Conservation (phyloP, 2,113 vertebrate species). For the Callipepla californica region DNA sequence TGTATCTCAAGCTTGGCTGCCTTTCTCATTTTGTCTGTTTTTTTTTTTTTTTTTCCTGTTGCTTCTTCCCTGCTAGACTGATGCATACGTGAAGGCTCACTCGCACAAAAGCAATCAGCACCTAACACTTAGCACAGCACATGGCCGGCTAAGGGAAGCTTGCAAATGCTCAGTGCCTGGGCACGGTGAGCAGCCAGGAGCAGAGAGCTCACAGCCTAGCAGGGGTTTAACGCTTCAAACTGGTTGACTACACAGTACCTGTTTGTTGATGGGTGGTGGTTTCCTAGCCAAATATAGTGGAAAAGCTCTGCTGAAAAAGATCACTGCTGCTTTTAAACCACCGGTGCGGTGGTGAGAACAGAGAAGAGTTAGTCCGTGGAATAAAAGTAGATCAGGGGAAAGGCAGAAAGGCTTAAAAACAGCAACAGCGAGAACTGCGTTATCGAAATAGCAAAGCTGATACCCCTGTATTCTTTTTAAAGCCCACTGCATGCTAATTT, state of each 20-base stretch:
- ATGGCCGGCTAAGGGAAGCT: not conserved
- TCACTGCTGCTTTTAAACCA: not conserved
- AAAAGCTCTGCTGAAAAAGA: conserved; percentile 6
- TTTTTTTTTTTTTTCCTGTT: conserved; percentile 38
- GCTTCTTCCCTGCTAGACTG: conserved; percentile 32
- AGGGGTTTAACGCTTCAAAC: not conserved
- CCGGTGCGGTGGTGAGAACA: not conserved
- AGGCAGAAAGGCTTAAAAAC: not conserved
- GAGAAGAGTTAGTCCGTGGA: not conserved
- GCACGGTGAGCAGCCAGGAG: conserved; percentile 7
- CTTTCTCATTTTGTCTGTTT: conserved; percentile 62
- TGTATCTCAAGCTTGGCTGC: conserved; percentile 68
- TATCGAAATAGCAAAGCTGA: not conserved
- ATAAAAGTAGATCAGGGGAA: not conserved
- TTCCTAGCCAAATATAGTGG: not conserved
- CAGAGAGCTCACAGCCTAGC: not conserved
- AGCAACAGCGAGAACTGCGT: fast-evolving
- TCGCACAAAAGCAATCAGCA: conserved; percentile 49
- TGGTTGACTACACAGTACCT: not conserved
- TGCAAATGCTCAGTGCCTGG: not conserved
- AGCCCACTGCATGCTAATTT: not conserved
- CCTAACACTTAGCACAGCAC: not conserved
- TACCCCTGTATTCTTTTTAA: not conserved
- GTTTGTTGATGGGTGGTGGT: not conserved
- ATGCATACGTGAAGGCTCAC: not conserved